phyloP scores from a whole-genome alignment of 1,140 invertebrate genomes.

The Forficula auricularia region DNA sequence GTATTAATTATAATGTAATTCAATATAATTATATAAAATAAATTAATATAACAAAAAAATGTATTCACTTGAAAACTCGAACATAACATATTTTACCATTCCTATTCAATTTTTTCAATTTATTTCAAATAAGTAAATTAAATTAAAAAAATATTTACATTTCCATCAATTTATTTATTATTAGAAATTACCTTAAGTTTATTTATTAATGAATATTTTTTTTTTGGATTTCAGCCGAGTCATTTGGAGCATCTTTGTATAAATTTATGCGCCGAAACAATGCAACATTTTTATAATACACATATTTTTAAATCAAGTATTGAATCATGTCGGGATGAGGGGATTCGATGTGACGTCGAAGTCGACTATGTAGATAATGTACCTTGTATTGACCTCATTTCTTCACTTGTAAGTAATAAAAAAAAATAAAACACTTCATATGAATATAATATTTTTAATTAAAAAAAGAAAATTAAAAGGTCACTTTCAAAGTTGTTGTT shows the following conservation, averaged over 20 bases:
- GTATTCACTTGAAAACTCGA: too few relatives aligned
- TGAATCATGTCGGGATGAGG: constrained; percentile 84
- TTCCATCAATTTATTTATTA: too few relatives aligned
- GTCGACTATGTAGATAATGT: constrained; percentile 91
- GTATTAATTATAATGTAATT: too few relatives aligned
- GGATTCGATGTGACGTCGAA: constrained; percentile 75
- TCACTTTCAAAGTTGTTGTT: too few relatives aligned
- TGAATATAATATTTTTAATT: neutral
- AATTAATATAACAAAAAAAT: too few relatives aligned
- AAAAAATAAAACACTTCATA: neutral
- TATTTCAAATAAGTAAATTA: too few relatives aligned
- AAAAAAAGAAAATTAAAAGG: too few relatives aligned
- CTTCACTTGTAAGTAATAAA: constrained; percentile 49
- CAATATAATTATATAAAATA: too few relatives aligned
- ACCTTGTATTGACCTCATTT: constrained; percentile 87
- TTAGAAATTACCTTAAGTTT: too few relatives aligned
- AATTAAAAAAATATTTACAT: too few relatives aligned
- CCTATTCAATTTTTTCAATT: too few relatives aligned
- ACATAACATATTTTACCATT: too few relatives aligned
- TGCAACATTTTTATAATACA: constrained; percentile 95
- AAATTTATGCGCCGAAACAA: constrained; percentile 87
- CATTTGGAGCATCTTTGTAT: constrained; percentile 86
- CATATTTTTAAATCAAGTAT: constrained; percentile 90
- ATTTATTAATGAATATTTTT: constrained; percentile 1
- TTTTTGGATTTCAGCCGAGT: constrained; percentile 38